Evolutionary conservation across 1,140 invertebrate genomes (phyloP), one percentile per base, ranked within the genome.

Genomic region (Adoxophyes honmai): DNA sequence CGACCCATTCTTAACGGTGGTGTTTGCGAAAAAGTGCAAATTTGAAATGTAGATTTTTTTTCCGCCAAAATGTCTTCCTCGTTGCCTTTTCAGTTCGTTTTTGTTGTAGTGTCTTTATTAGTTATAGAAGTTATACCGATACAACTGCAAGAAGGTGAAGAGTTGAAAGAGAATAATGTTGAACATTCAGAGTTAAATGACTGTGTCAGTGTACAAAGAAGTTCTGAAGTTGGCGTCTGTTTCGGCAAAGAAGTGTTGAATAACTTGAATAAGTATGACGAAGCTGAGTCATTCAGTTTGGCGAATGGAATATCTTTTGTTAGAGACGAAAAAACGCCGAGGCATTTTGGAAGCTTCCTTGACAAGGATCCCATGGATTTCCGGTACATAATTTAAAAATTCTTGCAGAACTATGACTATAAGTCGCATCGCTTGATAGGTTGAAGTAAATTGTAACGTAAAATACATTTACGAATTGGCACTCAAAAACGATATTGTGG

Each of bases 301-400:
- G 90, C 90, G 5, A 90, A 89, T 39, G 92, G 92, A 14, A 82
- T 94, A 8, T 89, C 88, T 14, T 88, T 93, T 53, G 87, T 90
- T 0, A 89, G 90, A 67, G 90, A 91, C 75, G 92, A 92, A 28
- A 89, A 89, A 54, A 86, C 90, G 57, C 79, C 89, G 55, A 77
- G 90, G 68, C 77, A 91, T 81, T 65, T 89, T 69, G 89, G 86
- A 63, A 92, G 90, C 74, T 91, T 92, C 64, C 82, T 93, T 52
- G 93, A 94, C 64, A 93, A 92, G 55, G 93, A 95, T 85, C 93
- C 94, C 0, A 91, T 92, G 65, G 92, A 94, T 87, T 93, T 94
- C 53, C 91, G 93, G 82, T 93, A 91, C 16, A 16, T 34, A 35
- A 28, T 36, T 51, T 6, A n/a, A n/a, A n/a, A n/a, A n/a, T n/a